A percentile compares a stretch with the other conserved stretches of the same genome.
These are phyloP conservation scores for Diglossa cyanea DNA, from an alignment of 2,797 vertebrate species.

Conservation along the genomic window DNA sequence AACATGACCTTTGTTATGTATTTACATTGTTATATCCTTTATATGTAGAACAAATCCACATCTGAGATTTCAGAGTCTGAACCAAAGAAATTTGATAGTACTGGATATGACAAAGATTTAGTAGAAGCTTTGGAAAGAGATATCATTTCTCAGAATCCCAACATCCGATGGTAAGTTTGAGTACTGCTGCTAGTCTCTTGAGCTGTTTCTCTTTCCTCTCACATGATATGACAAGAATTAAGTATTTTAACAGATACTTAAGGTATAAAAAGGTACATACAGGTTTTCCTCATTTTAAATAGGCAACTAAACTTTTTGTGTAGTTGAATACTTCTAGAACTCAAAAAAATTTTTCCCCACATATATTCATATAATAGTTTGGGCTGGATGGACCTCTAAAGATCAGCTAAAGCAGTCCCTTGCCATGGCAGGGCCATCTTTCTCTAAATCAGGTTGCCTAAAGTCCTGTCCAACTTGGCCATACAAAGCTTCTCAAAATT, in stretches of 20 bases:
- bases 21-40: background rate
- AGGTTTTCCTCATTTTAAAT: background rate
- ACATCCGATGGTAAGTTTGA: conserved; percentile 88
- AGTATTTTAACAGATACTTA: background rate
- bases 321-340: background rate
- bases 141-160: conserved; percentile 97
- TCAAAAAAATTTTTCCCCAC: background rate
- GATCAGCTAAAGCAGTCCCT: background rate
- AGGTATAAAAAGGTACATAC: background rate
- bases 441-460: background rate
- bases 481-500: background rate
- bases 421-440: background rate
- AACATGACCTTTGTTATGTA: background rate
- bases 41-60: conserved; percentile 74
- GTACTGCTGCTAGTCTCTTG: background rate
- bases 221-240: background rate
- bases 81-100: conserved; percentile 90
- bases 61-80: conserved; percentile 87
- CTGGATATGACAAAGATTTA: conserved; percentile 95
- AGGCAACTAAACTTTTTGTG: background rate
- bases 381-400: background rate
- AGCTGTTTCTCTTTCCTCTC: background rate
- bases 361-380: background rate
- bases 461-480: background rate
- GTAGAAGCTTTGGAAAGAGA: conserved; percentile 95